These are phyloP conservation scores for Corythaeola cristata DNA, from an alignment of 2,113 vertebrate species.

Conservation along the genomic window DNA sequence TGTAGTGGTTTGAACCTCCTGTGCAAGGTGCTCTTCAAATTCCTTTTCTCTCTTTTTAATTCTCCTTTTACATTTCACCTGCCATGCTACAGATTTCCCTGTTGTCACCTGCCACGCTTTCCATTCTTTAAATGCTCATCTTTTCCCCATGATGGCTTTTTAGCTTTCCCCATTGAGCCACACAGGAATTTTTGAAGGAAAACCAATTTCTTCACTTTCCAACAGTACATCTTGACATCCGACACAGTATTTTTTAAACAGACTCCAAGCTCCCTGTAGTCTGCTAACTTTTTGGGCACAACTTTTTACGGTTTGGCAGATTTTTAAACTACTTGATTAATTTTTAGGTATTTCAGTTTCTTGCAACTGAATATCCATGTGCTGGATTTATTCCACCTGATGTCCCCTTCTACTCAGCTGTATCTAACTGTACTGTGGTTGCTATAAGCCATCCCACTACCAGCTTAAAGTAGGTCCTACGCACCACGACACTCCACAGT, in stretches of 20 bases:
- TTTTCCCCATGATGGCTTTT: background rate
- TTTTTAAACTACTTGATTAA: background rate
- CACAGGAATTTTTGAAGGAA: background rate
- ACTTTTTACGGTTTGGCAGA: background rate
- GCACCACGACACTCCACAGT: background rate
- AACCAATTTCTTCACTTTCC: background rate
- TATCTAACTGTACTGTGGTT: background rate
- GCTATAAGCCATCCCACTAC: background rate
- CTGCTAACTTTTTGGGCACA: background rate
- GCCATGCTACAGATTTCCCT: background rate
- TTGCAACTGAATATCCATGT: background rate
- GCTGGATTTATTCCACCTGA: background rate
- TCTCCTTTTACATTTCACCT: background rate
- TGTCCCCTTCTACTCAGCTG: background rate
- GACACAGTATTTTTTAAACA: background rate
- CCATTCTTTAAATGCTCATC: background rate
- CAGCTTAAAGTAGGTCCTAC: background rate
- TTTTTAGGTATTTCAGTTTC: background rate
- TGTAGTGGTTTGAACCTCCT: background rate
- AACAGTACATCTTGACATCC: accelerated
- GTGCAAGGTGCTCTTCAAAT: background rate
- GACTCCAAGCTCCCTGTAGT: background rate
- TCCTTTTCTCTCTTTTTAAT: background rate
- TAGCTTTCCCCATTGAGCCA: background rate
- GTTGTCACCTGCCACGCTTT: background rate